Evolutionary conservation across 2,797 vertebrate species (phyloP), one percentile per base, ranked within the genome.

Genomic region (Trachurus trachurus): DNA sequence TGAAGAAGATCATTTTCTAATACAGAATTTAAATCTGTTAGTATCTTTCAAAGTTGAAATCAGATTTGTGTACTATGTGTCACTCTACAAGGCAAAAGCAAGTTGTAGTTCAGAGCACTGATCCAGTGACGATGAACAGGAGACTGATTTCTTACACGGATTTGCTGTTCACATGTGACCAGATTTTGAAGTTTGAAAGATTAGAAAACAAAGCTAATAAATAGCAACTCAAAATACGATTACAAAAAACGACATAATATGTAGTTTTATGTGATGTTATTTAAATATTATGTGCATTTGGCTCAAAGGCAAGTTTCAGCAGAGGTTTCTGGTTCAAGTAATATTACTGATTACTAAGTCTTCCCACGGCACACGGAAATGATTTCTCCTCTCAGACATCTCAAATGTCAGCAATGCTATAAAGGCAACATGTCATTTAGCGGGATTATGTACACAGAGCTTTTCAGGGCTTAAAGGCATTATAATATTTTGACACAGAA

Each of bases 401-500:
- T 71, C 29, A 76, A 78, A 81, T 74, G 59, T 64, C 54, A 76
- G 29, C 22, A 11, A 50, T 40, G 44, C 56, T 49, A n/a, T 62
- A 54, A 66, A 76, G 6, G 57, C 10, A 17, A 11, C 15, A 8
- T 74, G 60, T 29, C 19, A 77, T 75, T 77, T 78, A 72, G 45
- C 12, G 40, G 74, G 56, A 72, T 84, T 66, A 81, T 49, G 21
- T 47, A 56, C 45, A 58, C 10, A 19, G n/a, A 71, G 15, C 44
- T 67, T 66, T 40, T 66, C 26, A 52, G 21, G 60, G 66, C 60
- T 87, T 75, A 44, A 67, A 74, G 39, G 26, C 47, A 71, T 64
- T 71, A 17, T 40, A 61, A 80, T 66, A 67, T 75, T 80, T 56
- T 61, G 50, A 37, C 16, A 62, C 4, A 69, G 84, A 73, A 74